Percentiles rank a stretch among this genome's conserved stretches.
phyloP scores from a whole-genome alignment of 1,140 invertebrate genomes.

The Manduca sexta region DNA sequence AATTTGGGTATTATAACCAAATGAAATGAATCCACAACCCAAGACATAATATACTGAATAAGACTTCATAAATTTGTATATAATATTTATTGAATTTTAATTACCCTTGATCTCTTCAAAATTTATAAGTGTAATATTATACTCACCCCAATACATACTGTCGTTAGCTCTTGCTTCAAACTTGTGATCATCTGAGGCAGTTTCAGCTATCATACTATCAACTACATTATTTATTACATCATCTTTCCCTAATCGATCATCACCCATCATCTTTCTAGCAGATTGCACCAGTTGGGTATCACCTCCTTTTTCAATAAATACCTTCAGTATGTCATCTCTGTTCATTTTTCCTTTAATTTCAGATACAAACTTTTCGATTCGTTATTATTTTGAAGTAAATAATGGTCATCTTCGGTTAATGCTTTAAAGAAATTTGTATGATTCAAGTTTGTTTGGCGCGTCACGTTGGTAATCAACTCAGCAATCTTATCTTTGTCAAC shows the following conservation, averaged over 20 bases:
- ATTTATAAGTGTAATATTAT: not conserved
- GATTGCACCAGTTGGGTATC: slow-evolving; percentile 28
- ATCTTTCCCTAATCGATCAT: slow-evolving; percentile 11
- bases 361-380: slow-evolving; percentile 47
- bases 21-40: no score
- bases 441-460: slow-evolving; percentile 30
- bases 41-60: no score
- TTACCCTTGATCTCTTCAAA: not conserved
- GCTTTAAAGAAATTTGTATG: slow-evolving; percentile 48
- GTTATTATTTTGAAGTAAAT: slow-evolving; percentile 23
- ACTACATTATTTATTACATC: slow-evolving; percentile 31
- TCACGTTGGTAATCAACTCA: slow-evolving; percentile 36
- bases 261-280: slow-evolving; percentile 37
- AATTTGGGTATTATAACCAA: no score
- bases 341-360: slow-evolving; percentile 58
- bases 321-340: slow-evolving; percentile 47
- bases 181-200: slow-evolving; percentile 37
- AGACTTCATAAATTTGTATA: no score
- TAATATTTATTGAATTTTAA: no score
- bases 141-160: slow-evolving; percentile 49
- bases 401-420: slow-evolving; percentile 40
- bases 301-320: slow-evolving; percentile 31
- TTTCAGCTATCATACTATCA: slow-evolving; percentile 43
- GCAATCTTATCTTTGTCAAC: slow-evolving; percentile 36
- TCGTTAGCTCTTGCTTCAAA: slow-evolving; percentile 29